Evolutionary conservation across 2,888 invertebrate species (phyloP).

Genomic region (Boloria selene): DNA sequence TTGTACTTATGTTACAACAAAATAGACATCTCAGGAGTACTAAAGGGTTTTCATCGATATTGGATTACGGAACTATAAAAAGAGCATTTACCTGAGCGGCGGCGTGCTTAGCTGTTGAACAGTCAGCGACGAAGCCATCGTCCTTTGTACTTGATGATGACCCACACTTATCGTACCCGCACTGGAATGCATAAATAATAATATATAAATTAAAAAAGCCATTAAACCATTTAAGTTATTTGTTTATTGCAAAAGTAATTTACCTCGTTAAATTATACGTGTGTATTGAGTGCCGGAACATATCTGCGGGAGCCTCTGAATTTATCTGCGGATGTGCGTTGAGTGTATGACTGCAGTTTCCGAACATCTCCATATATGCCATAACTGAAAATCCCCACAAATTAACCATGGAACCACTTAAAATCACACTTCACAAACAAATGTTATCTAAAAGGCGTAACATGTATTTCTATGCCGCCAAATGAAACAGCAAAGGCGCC

Average conservation of each 20-base stretch:
- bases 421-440: slow-evolving; percentile 22
- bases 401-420: slow-evolving; percentile 29
- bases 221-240: not conserved
- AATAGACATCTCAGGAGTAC: too few species aligned
- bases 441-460: slow-evolving; percentile 42
- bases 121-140: slow-evolving; percentile 75
- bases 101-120: slow-evolving; percentile 74
- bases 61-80: too few species aligned
- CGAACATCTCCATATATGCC: slow-evolving; percentile 98
- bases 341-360: slow-evolving; percentile 88
- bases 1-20: too few species aligned
- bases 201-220: not conserved
- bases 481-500: slow-evolving; percentile 61
- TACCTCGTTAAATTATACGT: slow-evolving; percentile 85
- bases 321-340: slow-evolving; percentile 71
- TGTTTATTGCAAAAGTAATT: slow-evolving; percentile 11
- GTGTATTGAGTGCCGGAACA: slow-evolving; percentile 94
- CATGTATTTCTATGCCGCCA: slow-evolving; percentile 49
- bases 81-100: slow-evolving; percentile 58
- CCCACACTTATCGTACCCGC: slow-evolving; percentile 62
- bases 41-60: too few species aligned
- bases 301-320: slow-evolving; percentile 86
- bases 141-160: slow-evolving; percentile 71
- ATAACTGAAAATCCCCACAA: slow-evolving; percentile 85
- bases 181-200: slow-evolving; percentile 59